Evolutionary conservation across 2,888 invertebrate species (phyloP).

Genomic region (Drosophila quinaria): DNA sequence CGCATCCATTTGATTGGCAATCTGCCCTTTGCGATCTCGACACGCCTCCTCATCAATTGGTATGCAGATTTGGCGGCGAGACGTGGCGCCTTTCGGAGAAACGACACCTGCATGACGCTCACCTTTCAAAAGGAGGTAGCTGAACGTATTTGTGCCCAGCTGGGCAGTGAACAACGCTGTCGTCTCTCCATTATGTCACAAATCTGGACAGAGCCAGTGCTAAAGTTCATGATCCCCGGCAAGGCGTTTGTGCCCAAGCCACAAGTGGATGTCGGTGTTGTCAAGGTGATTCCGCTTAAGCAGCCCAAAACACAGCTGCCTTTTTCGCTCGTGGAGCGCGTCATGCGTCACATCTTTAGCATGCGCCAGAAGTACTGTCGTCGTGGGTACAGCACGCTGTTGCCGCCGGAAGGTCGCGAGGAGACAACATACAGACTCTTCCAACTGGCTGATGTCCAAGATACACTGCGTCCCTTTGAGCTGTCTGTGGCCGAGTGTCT

Average conservation of each 20-base stretch:
- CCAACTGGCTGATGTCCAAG: conserved; percentile 90
- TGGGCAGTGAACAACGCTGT: conserved; percentile 90
- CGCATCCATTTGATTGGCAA: conserved; percentile 95
- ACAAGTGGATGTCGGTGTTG: conserved; percentile 98
- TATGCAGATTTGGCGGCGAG: conserved; percentile 91
- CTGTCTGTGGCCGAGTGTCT: conserved; percentile 92
- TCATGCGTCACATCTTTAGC: conserved; percentile 93
- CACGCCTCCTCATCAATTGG: conserved; percentile 96
- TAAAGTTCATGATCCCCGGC: conserved; percentile 96
- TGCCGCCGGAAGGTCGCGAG: conserved; percentile 90
- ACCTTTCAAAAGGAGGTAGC: conserved; percentile 99
- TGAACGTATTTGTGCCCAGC: conserved; percentile 93
- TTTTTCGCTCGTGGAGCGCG: conserved; percentile 95
- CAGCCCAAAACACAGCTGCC: conserved; percentile 91
- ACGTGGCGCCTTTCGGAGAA: conserved; percentile 92
- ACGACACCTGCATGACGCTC: conserved; percentile 94
- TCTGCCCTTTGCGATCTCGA: conserved; percentile 98
- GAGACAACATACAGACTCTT: conserved; percentile 90
- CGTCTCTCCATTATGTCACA: conserved; percentile 98
- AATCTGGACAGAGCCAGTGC: conserved; percentile 93
- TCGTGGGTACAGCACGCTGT: conserved; percentile 90
- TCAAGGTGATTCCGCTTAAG: conserved; percentile 93
- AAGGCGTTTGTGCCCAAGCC: conserved; percentile 97
- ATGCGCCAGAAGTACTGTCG: conserved; percentile 94
- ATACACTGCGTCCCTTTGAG: conserved; percentile 89